A percentile compares a stretch with the other conserved stretches of the same genome.
Evolutionary conservation across 2,888 invertebrate genomes (phyloP).

Genomic region (Apodemia hepburni): DNA sequence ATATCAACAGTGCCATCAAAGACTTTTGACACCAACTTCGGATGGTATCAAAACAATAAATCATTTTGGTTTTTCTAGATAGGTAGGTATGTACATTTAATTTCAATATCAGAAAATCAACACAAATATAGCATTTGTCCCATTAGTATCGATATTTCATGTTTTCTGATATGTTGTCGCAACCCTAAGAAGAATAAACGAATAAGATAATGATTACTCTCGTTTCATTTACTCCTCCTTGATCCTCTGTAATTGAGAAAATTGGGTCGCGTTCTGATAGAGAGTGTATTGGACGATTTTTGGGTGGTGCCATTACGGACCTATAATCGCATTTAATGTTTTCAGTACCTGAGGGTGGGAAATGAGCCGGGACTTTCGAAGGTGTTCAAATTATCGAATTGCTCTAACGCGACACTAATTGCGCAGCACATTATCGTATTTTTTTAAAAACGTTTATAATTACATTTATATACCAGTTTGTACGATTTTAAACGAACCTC

Average conservation of each 20-base stretch:
- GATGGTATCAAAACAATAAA: too few relatives aligned
- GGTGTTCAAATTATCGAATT: conserved; percentile 20
- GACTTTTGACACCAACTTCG: too few relatives aligned
- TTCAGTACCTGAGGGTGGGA: conserved; percentile 71
- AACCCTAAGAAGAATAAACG: conserved; percentile 57
- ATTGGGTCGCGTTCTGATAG: conserved; percentile 71
- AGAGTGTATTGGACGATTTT: conserved; percentile 59
- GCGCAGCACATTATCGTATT: too few relatives aligned
- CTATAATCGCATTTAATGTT: conserved; percentile 73
- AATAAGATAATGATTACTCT: conserved; percentile 75
- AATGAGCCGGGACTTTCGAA: conserved; percentile 51
- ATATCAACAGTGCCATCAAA: too few relatives aligned
- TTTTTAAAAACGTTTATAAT: too few relatives aligned
- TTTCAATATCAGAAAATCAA: too few relatives aligned
- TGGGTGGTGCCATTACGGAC: conserved; percentile 60
- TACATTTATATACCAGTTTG: too few relatives aligned
- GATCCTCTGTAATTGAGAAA: conserved; percentile 75
- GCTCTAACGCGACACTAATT: not conserved
- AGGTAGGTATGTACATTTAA: too few relatives aligned
- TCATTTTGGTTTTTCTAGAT: too few relatives aligned
- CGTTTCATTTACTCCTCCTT: conserved; percentile 76
- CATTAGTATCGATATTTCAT: too few relatives aligned
- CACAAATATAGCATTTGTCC: too few relatives aligned
- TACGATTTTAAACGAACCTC: too few relatives aligned
- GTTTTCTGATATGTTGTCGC: conserved; percentile 21